Percentiles rank a stretch among this genome's conserved stretches.
phyloP scores from a whole-genome alignment of 2,113 vertebrate genomes.

The Hyperoodon ampullatus region DNA sequence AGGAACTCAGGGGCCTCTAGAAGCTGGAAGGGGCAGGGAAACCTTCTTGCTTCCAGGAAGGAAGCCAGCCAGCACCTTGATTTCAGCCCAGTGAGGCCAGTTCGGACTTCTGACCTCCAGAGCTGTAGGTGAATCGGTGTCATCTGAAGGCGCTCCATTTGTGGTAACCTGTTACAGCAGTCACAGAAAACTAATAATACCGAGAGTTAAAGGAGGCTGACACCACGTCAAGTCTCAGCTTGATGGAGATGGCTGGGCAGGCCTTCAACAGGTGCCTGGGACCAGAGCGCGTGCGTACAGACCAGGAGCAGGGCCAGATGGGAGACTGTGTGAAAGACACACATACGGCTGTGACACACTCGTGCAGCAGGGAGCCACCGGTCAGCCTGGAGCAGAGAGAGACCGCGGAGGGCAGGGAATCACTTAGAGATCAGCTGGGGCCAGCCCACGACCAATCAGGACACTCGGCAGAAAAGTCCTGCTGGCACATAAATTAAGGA shows the following conservation, averaged over 20 bases:
- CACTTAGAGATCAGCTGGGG: not conserved
- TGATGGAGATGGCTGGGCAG: not conserved
- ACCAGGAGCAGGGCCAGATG: not conserved
- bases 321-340: not conserved
- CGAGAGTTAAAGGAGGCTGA: not conserved
- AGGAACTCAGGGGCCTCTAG: not conserved
- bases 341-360: not conserved
- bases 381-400: not conserved
- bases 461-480: not conserved
- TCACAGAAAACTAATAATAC: not conserved
- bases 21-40: not conserved
- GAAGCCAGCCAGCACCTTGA: not conserved
- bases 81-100: not conserved
- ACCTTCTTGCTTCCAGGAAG: not conserved
- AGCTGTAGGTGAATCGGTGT: not conserved
- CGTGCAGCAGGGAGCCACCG: not conserved
- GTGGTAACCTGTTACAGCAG: not conserved
- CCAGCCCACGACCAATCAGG: not conserved
- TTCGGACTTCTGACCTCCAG: not conserved
- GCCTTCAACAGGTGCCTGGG: not conserved
- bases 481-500: not conserved
- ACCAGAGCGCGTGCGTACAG: not conserved
- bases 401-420: accelerated
- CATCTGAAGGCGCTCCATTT: not conserved
- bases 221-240: not conserved